A percentile compares a stretch with the other conserved stretches of the same genome.
Evolutionary conservation across 2,888 invertebrate genomes (phyloP).

Genomic region (Diarsia brunnea): DNA sequence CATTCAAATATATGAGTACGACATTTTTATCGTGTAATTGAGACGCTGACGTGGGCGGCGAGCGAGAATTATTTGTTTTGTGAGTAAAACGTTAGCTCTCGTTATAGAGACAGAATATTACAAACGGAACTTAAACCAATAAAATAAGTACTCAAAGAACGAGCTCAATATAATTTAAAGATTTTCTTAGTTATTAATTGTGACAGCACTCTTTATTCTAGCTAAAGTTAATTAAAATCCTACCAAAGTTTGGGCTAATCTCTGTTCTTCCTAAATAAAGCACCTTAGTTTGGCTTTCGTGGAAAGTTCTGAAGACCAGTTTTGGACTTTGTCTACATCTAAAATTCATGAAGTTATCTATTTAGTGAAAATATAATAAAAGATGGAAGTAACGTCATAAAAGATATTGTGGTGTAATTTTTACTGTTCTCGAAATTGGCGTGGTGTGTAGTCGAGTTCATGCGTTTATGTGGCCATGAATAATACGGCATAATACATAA

Average conservation of each 20-base stretch:
- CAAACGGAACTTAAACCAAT: slow-evolving; percentile 6
- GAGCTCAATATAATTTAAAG: slow-evolving; percentile 11
- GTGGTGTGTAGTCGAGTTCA: slow-evolving; percentile 57
- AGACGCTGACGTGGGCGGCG: slow-evolving; percentile 34
- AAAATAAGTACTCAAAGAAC: not conserved
- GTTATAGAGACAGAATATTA: slow-evolving; percentile 14
- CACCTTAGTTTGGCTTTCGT: slow-evolving; percentile 53
- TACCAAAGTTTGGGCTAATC: slow-evolving; percentile 57
- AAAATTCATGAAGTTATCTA: slow-evolving; percentile 59
- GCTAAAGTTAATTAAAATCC: slow-evolving; percentile 59
- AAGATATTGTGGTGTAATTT: slow-evolving; percentile 63
- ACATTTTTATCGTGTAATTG: slow-evolving; percentile 54
- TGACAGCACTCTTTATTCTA: slow-evolving; percentile 51
- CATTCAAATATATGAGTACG: slow-evolving; percentile 44
- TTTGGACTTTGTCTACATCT: slow-evolving; percentile 49
- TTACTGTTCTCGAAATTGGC: slow-evolving; percentile 67
- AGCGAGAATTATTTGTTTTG: slow-evolving; percentile 25
- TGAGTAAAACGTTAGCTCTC: slow-evolving; percentile 7
- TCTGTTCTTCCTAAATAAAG: slow-evolving; percentile 60
- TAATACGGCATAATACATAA: slow-evolving; percentile 71
- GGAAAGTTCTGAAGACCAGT: slow-evolving; percentile 51
- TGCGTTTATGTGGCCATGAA: slow-evolving; percentile 68
- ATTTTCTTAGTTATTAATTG: slow-evolving; percentile 46
- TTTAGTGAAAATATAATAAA: slow-evolving; percentile 60
- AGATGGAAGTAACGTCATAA: slow-evolving; percentile 52